Evolutionary conservation across 2,888 invertebrate species (phyloP).

Genomic region (Hemaris fuciformis): DNA sequence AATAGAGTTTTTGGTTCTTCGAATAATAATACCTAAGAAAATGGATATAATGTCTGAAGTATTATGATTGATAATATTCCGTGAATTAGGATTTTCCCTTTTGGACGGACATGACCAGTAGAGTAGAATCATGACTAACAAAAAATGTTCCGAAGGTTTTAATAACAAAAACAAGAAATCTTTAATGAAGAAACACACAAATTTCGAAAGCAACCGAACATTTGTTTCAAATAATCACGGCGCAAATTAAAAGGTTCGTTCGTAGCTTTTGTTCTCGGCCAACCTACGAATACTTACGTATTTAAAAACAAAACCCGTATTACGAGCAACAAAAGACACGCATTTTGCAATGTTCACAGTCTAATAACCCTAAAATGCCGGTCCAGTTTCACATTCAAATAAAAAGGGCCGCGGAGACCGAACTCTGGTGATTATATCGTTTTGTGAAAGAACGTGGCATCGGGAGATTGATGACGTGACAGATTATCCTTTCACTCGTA

Average conservation of each 20-base stretch:
- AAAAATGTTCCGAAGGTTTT: too few relatives aligned
- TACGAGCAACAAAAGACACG: not conserved
- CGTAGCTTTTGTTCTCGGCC: not conserved
- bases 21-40: too few relatives aligned
- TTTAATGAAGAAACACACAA: too few relatives aligned
- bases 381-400: not conserved
- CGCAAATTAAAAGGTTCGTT: not conserved
- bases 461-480: slow-evolving; percentile 10
- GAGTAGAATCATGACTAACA: too few relatives aligned
- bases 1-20: too few relatives aligned
- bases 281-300: not conserved
- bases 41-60: too few relatives aligned
- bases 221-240: not conserved
- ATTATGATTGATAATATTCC: too few relatives aligned
- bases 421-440: slow-evolving; percentile 9
- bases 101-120: too few relatives aligned
- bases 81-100: too few relatives aligned
- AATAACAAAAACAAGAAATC: too few relatives aligned
- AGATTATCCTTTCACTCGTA: slow-evolving; percentile 14
- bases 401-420: not conserved
- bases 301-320: not conserved
- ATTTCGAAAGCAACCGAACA: too few relatives aligned
- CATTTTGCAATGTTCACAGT: not conserved
- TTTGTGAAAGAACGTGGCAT: slow-evolving; percentile 12
- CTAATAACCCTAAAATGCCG: slow-evolving; percentile 8